A percentile compares a stretch with the other conserved stretches of the same genome.
These are phyloP conservation scores for Melanotaenia pygmaea DNA, from an alignment of 2,797 vertebrate genomes.

Conservation along the genomic window DNA sequence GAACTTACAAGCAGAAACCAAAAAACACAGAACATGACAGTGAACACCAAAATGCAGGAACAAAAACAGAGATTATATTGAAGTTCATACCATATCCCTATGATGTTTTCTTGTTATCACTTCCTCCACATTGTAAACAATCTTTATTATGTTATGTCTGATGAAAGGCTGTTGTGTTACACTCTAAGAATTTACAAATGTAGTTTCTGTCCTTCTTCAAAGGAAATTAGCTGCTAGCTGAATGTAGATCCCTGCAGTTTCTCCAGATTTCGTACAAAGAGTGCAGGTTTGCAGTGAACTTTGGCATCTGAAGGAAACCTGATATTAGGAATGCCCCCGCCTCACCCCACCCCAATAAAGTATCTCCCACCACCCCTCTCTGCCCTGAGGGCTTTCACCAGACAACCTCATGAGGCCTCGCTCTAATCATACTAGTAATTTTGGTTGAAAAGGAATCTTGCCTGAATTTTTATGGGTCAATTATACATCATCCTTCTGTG, in stretches of 20 bases:
- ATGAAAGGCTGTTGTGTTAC: neutral
- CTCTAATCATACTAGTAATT: slow-evolving; percentile 46
- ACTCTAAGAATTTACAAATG: neutral
- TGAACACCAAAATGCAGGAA: too few species aligned
- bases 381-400: slow-evolving; percentile 27
- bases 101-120: slow-evolving; percentile 1
- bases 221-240: slow-evolving; percentile 30
- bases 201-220: slow-evolving; percentile 8
- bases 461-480: slow-evolving; percentile 8
- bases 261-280: slow-evolving; percentile 54
- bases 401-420: slow-evolving; percentile 34
- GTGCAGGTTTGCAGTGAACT: slow-evolving; percentile 50
- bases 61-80: neutral
- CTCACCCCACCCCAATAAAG: slow-evolving; percentile 31
- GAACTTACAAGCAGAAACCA: too few species aligned
- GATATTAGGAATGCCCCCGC: slow-evolving; percentile 63
- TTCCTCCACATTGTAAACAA: slow-evolving; percentile 1
- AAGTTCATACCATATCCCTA: slow-evolving; percentile 3
- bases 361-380: slow-evolving; percentile 10
- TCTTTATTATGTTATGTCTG: neutral
- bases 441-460: slow-evolving; percentile 27
- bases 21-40: too few species aligned
- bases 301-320: slow-evolving; percentile 70
- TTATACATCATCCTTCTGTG: slow-evolving; percentile 9
- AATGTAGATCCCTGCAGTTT: slow-evolving; percentile 28